Percentiles rank a stretch among this genome's conserved stretches.
Evolutionary conservation across 2,888 invertebrate genomes (phyloP).

Genomic region (Synergus gifuensis): DNA sequence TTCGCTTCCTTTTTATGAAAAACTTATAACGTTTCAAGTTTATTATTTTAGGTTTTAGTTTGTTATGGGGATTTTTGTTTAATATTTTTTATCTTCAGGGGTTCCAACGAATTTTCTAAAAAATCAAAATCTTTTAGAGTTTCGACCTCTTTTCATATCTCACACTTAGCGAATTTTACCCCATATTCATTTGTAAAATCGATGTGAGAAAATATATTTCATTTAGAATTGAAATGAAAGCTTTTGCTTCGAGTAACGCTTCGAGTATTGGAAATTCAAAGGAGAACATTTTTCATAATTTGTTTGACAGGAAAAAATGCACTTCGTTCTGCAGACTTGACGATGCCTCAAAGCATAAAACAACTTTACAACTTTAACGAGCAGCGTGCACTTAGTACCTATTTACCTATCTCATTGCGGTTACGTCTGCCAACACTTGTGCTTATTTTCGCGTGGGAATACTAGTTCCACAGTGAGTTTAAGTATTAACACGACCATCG

Average conservation of each 20-base stretch:
- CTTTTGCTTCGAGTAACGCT: not conserved
- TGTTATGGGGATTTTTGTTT: not conserved
- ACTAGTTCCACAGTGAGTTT: not conserved
- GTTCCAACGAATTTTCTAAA: not conserved
- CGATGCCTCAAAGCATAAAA: conserved; percentile 17
- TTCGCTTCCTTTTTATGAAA: too few relatives aligned
- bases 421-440: conserved; percentile 14
- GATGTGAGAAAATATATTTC: not conserved
- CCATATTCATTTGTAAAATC: too few relatives aligned
- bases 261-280: not conserved
- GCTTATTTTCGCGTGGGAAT: conserved; percentile 27
- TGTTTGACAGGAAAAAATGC: conserved; percentile 1
- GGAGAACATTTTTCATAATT: not conserved
- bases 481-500: not conserved
- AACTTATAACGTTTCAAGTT: not conserved
- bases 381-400: conserved; percentile 22
- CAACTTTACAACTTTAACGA: conserved; percentile 33
- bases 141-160: not conserved
- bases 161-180: too few relatives aligned
- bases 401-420: conserved; percentile 22
- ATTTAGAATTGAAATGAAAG: not conserved
- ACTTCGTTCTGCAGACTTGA: conserved; percentile 6
- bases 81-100: not conserved
- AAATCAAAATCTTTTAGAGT: not conserved
- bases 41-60: not conserved